Conservation (phyloP, 2,113 vertebrate species). For the Macquaria australasica region DNA sequence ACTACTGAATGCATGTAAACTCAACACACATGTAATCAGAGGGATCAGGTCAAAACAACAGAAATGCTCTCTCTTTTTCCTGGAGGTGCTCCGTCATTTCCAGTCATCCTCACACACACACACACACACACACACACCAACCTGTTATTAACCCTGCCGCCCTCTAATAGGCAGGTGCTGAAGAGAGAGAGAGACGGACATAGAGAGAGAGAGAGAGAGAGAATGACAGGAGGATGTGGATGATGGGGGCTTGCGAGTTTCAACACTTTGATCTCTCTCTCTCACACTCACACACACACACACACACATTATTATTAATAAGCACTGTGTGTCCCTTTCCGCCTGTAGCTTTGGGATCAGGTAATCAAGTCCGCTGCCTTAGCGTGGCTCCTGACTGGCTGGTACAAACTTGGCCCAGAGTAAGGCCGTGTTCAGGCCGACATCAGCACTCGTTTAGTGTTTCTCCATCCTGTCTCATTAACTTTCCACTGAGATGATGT, state of each 20-base stretch:
- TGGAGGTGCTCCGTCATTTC: constrained; percentile 39
- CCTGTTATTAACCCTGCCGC: constrained; percentile 82
- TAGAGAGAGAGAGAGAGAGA: constrained; percentile 75
- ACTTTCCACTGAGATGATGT: neutral
- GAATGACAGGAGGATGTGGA: constrained; percentile 74
- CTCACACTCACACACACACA: constrained; percentile 37
- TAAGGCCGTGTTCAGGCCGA: constrained; percentile 11
- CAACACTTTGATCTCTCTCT: constrained; percentile 68
- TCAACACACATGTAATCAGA: neutral
- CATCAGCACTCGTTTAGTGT: neutral
- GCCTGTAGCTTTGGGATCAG: constrained; percentile 47
- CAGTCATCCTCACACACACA: constrained; percentile 51
- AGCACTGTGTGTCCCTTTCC: constrained; percentile 53
- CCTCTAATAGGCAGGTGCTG: constrained; percentile 84
- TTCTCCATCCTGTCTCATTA: neutral
- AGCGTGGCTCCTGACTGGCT: constrained; percentile 72
- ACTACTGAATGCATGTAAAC: neutral
- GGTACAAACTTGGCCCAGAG: constrained; percentile 34
- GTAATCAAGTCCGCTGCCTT: constrained; percentile 24
- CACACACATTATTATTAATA: constrained; percentile 53
- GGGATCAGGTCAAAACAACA: constrained; percentile 38
- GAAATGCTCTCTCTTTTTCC: constrained; percentile 47
- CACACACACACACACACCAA: constrained; percentile 39
- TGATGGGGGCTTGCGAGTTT: constrained; percentile 40
- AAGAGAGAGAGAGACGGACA: constrained; percentile 65